Conservation (phyloP, 2,797 vertebrate genomes). For the Chromis chromis region DNA sequence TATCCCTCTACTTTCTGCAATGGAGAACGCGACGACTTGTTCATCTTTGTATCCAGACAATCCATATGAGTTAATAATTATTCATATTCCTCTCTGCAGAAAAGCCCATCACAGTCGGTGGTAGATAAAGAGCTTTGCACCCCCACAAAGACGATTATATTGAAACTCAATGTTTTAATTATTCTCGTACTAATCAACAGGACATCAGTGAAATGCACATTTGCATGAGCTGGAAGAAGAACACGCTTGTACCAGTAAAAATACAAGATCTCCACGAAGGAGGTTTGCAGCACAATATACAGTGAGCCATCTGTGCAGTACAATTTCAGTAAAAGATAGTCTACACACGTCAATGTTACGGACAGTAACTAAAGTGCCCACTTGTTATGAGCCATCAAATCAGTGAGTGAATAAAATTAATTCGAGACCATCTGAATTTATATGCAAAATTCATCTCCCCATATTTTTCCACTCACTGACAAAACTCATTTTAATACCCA, state of each 20-base stretch:
- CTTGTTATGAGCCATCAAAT: constrained; percentile 35
- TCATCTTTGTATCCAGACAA: constrained; percentile 10
- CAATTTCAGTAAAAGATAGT: constrained; percentile 7
- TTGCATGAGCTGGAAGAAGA: constrained; percentile 22
- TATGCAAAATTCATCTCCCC: constrained; percentile 11
- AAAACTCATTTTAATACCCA: constrained; percentile 19
- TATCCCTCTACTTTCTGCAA: background rate
- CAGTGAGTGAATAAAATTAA: constrained; percentile 32
- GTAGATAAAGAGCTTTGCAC: constrained; percentile 46
- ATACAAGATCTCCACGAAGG: constrained; percentile 37
- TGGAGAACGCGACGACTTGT: constrained; percentile 26
- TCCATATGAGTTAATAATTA: constrained; percentile 28
- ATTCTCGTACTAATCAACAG: constrained; percentile 44
- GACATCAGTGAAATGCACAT: constrained; percentile 29
- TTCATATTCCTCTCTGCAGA: constrained; percentile 37
- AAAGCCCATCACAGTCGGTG: constrained; percentile 22
- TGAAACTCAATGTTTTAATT: constrained; percentile 52
- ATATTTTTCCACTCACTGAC: background rate
- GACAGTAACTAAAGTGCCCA: constrained; percentile 34
- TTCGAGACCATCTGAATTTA: constrained; percentile 24
- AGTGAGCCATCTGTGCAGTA: constrained; percentile 23
- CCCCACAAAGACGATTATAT: constrained; percentile 26
- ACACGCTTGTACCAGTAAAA: constrained; percentile 36
- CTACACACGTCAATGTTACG: constrained; percentile 29
- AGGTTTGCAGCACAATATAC: constrained; percentile 30